Base-by-base conservation (phyloP, 1,140 invertebrate genomes). In the Drosophila sp. region DNA sequence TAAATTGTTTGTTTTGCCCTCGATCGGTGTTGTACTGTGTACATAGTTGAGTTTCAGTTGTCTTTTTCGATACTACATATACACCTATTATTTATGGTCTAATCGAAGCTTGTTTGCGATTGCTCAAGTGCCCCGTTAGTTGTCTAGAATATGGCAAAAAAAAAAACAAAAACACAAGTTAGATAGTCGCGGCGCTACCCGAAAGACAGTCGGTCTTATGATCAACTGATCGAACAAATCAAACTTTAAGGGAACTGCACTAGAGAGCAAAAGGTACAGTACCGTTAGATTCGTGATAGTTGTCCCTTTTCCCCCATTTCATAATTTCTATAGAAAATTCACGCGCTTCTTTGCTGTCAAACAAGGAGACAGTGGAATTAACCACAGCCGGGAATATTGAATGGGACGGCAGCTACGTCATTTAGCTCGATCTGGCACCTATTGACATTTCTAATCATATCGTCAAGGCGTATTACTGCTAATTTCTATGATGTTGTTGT, bases 391-490 rank as follows among this genome's bases (percentile, higher is more conserved):
- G 56, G 56, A 33, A 62, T 56, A 38, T 56, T 57, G 33, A 55
- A 30, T 60, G 25, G 41, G 55, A 30, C 62, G 38, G 3, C 27
- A 55, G 41, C 68, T 54, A 64, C 74, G 72, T 76, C 74, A 73
- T 60, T 41, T 61, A 38, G 38, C 47, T 60, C 35, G 60, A 70
- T 40, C 61, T 81, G 58, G 72, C 79, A 83, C 62, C 67, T 87
- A 89, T 87, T 87, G 84, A 83, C 79, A 89, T 62, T 79, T 83
- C 76, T 87, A 86, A 86, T 86, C 83, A 86, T 86, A 86, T 86
- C 84, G 67, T 61, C 65, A 61, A 63, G 58, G 47, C 58, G 76
- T 78, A 78, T 78, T 79, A 60, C 69, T 66, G 76, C 76, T 79
- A 79, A 79, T 79, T 79, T 72, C 69, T 72, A 73, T 70, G 57